Conservation (phyloP, 2,888 invertebrate genomes). For the Congeria kusceri region DNA sequence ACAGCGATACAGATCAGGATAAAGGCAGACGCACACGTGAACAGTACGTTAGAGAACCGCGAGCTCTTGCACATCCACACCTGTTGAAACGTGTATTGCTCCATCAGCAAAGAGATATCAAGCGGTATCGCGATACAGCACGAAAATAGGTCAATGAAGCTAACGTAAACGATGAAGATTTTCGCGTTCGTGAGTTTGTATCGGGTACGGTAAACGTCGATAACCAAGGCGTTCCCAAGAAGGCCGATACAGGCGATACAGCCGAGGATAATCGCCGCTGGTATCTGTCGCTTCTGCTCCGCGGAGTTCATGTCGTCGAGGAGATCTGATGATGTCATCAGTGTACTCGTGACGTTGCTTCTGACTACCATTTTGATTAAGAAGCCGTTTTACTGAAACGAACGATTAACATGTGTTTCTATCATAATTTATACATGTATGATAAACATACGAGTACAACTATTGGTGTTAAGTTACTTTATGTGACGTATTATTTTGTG, state of each 20-base stretch:
- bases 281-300: slow-evolving; percentile 59
- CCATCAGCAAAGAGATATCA: slow-evolving; percentile 56
- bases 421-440: too few species aligned
- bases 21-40: slow-evolving; percentile 54
- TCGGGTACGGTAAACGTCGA: slow-evolving; percentile 60
- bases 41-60: slow-evolving; percentile 56
- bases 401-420: too few species aligned
- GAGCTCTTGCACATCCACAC: slow-evolving; percentile 62
- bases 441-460: too few species aligned
- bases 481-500: too few species aligned
- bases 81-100: slow-evolving; percentile 61
- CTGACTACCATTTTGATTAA: too few species aligned
- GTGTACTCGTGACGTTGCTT: background rate
- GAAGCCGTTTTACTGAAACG: too few species aligned
- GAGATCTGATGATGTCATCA: background rate
- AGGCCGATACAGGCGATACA: slow-evolving; percentile 55
- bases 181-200: slow-evolving; percentile 65
- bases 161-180: slow-evolving; percentile 62
- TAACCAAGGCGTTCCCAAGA: slow-evolving; percentile 63
- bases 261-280: slow-evolving; percentile 55
- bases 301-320: slow-evolving; percentile 48
- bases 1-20: slow-evolving; percentile 65
- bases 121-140: slow-evolving; percentile 66
- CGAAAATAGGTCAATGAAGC: slow-evolving; percentile 63
- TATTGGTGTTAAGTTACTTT: too few species aligned